phyloP scores from a whole-genome alignment of 1,140 invertebrate species.

The Coboldia fuscipes region DNA sequence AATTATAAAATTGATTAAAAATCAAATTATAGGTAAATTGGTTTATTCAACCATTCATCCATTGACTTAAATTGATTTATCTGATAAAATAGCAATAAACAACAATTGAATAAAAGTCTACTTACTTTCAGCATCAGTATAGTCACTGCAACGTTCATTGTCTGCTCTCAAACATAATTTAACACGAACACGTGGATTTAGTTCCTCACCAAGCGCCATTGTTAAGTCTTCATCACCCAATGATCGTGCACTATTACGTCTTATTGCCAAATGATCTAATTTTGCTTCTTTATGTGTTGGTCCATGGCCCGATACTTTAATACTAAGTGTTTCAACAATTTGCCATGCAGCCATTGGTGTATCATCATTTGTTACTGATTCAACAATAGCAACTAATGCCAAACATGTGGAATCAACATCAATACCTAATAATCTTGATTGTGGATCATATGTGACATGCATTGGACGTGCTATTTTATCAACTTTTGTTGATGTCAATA shows the following conservation, averaged over 20 bases:
- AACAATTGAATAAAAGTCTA: too few species aligned
- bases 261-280: slow-evolving; percentile 28
- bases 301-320: slow-evolving; percentile 40
- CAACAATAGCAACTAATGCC: slow-evolving; percentile 45
- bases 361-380: slow-evolving; percentile 34
- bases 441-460: slow-evolving; percentile 60
- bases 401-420: slow-evolving; percentile 53
- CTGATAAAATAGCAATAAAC: too few species aligned
- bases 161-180: slow-evolving; percentile 57
- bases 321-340: slow-evolving; percentile 39
- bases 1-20: too few species aligned
- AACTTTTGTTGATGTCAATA: slow-evolving; percentile 53
- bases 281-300: slow-evolving; percentile 42
- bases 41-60: too few species aligned
- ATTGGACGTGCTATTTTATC: slow-evolving; percentile 62
- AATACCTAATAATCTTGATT: slow-evolving; percentile 46
- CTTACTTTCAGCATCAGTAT: slow-evolving; percentile 60
- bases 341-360: slow-evolving; percentile 37
- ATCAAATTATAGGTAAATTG: too few species aligned
- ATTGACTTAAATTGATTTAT: too few species aligned
- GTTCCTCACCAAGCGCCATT: slow-evolving; percentile 26
- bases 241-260: slow-evolving; percentile 22
- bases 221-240: slow-evolving; percentile 24
- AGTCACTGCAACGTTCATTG: slow-evolving; percentile 60
- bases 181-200: slow-evolving; percentile 43